These are phyloP conservation scores for Mobula birostris DNA, from an alignment of 2,113 vertebrate genomes.

Conservation along the genomic window DNA sequence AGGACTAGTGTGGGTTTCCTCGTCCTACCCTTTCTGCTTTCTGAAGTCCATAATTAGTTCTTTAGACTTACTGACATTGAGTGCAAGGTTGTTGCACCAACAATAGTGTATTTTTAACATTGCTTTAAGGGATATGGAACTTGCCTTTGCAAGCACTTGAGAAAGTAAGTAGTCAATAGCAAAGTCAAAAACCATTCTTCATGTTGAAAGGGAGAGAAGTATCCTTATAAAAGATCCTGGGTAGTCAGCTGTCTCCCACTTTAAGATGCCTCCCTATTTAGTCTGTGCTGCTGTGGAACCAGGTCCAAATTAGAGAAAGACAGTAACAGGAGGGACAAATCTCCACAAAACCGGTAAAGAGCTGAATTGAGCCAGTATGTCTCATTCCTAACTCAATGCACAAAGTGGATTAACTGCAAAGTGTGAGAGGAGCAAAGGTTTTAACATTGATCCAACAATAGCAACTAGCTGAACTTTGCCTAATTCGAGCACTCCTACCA, in stretches of 20 bases:
- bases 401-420: no score
- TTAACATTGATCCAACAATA: neutral
- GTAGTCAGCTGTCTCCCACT: neutral
- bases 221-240: neutral
- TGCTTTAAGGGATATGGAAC: neutral
- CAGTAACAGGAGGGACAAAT: no score
- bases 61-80: no score
- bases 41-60: no score
- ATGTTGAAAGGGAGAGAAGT: neutral
- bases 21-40: no score
- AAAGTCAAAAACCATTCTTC: neutral
- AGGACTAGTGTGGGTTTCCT: no score
- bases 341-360: no score
- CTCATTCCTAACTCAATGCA: no score
- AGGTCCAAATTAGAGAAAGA: neutral
- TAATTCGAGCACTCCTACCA: neutral
- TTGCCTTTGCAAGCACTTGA: no score
- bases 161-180: neutral
- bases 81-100: no score
- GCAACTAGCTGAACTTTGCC: neutral
- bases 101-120: neutral
- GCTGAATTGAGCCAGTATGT: no score
- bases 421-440: no score
- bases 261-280: neutral
- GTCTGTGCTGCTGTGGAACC: neutral